phyloP scores from a whole-genome alignment of 2,888 invertebrate species.

The Caenorhabditis plicata region DNA sequence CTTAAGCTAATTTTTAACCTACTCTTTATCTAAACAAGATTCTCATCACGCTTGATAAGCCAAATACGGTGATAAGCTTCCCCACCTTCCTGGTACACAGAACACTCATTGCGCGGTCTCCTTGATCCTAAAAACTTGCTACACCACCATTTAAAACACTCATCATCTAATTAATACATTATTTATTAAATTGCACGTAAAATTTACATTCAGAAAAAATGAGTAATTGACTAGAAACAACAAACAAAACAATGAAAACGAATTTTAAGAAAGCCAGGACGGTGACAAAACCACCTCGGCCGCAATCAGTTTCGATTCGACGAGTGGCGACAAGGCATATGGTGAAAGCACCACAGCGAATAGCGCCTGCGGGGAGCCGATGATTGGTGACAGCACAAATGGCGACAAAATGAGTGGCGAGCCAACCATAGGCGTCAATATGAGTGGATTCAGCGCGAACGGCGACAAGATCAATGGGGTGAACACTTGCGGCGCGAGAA shows the following conservation, averaged over 20 bases:
- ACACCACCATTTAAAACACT: too few species aligned
- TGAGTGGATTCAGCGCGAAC: conserved; percentile 56
- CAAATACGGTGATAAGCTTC: too few species aligned
- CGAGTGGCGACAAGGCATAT: conserved; percentile 59
- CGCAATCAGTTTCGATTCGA: conserved; percentile 58
- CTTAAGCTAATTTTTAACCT: too few species aligned
- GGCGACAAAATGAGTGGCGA: conserved; percentile 56
- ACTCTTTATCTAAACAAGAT: too few species aligned
- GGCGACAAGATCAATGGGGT: conserved; percentile 59
- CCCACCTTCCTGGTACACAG: too few species aligned
- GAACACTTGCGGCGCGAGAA: conserved; percentile 60
- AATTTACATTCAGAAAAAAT: too few species aligned
- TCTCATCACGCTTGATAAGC: too few species aligned
- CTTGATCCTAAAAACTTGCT: too few species aligned
- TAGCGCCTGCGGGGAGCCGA: conserved; percentile 59
- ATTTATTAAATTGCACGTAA: too few species aligned
- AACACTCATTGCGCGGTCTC: too few species aligned
- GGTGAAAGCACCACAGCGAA: conserved; percentile 62
- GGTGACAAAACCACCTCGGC: conserved; percentile 61
- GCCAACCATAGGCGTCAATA: conserved; percentile 56
- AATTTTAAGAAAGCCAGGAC: conserved; percentile 59
- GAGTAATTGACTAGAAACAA: conserved; percentile 12
- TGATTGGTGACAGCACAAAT: conserved; percentile 60
- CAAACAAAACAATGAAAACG: not conserved
- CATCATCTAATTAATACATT: too few species aligned